Base-by-base conservation (phyloP, 2,113 vertebrate species). In the Dolichotis patagonum region DNA sequence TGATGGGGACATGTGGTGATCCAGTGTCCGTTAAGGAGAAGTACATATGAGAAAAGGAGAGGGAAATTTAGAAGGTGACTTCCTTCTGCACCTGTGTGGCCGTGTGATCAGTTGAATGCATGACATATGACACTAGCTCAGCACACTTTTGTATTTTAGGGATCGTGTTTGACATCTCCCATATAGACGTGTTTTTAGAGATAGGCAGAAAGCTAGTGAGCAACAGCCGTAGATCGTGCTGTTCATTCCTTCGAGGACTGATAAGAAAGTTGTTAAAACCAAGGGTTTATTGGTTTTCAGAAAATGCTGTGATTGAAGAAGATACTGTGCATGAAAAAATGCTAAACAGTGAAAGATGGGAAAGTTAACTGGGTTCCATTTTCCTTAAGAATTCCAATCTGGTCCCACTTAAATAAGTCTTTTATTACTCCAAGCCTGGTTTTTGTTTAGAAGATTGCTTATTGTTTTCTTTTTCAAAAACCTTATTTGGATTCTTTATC, bases 241-340 rank as follows among this genome's bases (percentile, higher is more conserved):
- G 0, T 67, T 6, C 4, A 49, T 77, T 77, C 28, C 81, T 46
- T 88, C 65, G 52, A 24, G 65, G 73, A 91, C 63, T 63, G 73
- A 62, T 28, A 78, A 78, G 56, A 69, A 65, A 83, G 19, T 58
- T 43, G 7, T 35, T 85, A 52, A 91, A 93, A 90, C 38, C 58
- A 60, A 77, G 32, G 22, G 24, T 78, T 49, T 56, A 92, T 95
- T 19, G 22, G n/a, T 60, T 94, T 95, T 77, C n/a, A 65, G 82
- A 78, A 87, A 93, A 93, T 82, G 80, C 88, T 80, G 41, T 41
- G 94, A 38, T n/a, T 90, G 58, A 93, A 58, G 75, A 94, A 96
- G 84, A 83, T 12, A 4, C 5, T 7, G 4, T 54, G 38, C 75
- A 69, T 75, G 14, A 19, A 63, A 52, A 87, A n/a, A 35, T 24